A percentile compares a stretch with the other conserved stretches of the same genome.
Conservation (phyloP, 2,797 vertebrate genomes). For the Remorina albescens region DNA sequence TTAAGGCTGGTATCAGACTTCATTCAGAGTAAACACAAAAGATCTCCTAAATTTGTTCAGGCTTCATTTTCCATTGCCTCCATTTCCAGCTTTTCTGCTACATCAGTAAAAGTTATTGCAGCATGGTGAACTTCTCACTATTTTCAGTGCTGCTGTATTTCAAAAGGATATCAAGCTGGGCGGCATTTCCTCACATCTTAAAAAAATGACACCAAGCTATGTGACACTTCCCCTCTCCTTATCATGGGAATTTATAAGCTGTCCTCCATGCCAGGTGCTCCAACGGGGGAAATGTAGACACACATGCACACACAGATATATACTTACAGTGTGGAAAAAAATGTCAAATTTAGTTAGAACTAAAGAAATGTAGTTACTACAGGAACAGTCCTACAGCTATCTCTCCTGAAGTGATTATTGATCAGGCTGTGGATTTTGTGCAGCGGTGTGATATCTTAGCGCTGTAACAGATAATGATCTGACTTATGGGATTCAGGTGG, state of each 20-base stretch:
- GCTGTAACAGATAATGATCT: neutral
- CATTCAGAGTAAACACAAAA: neutral
- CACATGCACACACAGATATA: constrained; percentile 25
- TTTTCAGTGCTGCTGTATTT: constrained; percentile 73
- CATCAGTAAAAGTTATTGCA: neutral
- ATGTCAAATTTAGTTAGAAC: too few relatives aligned
- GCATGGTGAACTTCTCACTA: constrained; percentile 4
- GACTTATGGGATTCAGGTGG: neutral
- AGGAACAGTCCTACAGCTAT: too few relatives aligned
- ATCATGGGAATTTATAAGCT: constrained; percentile 80
- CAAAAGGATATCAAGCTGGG: constrained; percentile 73
- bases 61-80: neutral
- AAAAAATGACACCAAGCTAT: constrained; percentile 84
- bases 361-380: too few relatives aligned
- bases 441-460: neutral
- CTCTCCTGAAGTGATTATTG: neutral
- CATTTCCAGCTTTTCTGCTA: neutral
- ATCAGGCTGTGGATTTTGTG: neutral
- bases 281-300: constrained; percentile 32
- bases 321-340: constrained; percentile 32
- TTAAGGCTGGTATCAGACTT: constrained; percentile 9
- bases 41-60: too few relatives aligned
- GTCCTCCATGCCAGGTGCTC: constrained; percentile 73
- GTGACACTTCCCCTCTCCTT: constrained; percentile 83
- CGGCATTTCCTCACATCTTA: constrained; percentile 82